Base-by-base conservation (phyloP, 2,797 vertebrate genomes). In the Myiotriccus ornatus region DNA sequence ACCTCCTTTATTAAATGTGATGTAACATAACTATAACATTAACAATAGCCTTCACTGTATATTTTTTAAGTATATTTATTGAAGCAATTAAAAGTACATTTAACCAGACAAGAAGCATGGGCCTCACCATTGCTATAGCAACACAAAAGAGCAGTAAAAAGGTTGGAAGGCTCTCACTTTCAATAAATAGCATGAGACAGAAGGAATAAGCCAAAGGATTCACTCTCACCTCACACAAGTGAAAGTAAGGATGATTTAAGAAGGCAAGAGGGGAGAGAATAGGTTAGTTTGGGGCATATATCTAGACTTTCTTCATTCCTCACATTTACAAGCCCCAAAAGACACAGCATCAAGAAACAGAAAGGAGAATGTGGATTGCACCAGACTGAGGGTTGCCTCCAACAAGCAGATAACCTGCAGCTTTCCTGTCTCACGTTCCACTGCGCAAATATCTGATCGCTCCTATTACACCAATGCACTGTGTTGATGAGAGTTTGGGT, bases 41-140 rank as follows among this genome's bases (percentile, higher is more conserved):
- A 87, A 57, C 23, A 34, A 22, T 68, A 67, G 24, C 21, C 9
- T 63, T 59, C 34, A 32, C 30, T 35, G 12, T 47, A 6, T 67
- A 47, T 65, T 79, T 93, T 91, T 69, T 17, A 81, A 79, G 18
- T 19, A 47, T 39, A 37, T 78, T 73, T 76, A 56, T 56, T 81
- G 44, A 91, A 94, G 52, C 21, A 89, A 84, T 82, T 86, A 87
- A 67, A 91, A 91, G 32, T 44, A n/a, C 35, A 34, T 74, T 90
- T 85, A 87, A 62, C n/a, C 23, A 84, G 39, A 78, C 23, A 81
- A 56, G 37, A 85, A 64, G 13, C 28, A 65, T n/a, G 30, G 64
- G 34, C 13, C 21, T 90, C 25, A 39, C 6, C 22, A 85, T 68
- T 94, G 28, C 62, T 75, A 85, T 59, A 83, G 93, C 82, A 95